These are phyloP conservation scores for Prunella fulvescens DNA, from an alignment of 2,113 vertebrate genomes.

Conservation along the genomic window DNA sequence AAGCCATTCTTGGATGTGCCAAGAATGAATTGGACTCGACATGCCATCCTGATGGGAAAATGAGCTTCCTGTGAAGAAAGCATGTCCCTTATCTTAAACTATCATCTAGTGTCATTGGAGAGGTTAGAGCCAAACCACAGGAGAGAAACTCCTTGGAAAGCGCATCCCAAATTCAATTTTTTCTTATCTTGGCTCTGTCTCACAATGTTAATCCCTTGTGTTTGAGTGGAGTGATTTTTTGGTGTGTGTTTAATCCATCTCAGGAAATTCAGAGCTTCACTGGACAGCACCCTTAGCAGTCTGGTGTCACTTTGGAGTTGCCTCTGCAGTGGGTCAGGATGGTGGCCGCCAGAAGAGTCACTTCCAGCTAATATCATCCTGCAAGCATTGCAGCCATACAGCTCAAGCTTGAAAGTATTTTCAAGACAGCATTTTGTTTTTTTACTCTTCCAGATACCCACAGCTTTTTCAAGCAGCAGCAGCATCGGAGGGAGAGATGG, in stretches of 20 bases:
- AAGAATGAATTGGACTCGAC: not conserved
- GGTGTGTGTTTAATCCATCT: not conserved
- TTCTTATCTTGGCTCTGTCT: not conserved
- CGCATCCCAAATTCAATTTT: accelerated
- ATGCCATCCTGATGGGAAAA: not conserved
- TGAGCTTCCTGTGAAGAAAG: not conserved
- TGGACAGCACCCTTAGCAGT: not conserved
- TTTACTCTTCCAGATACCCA: conserved; percentile 73
- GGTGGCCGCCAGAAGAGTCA: not conserved
- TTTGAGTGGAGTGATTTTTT: not conserved
- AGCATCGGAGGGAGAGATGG: conserved; percentile 71
- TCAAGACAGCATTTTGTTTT: not conserved
- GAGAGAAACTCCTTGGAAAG: not conserved
- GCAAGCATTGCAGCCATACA: not conserved
- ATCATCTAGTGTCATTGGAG: not conserved
- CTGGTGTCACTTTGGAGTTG: not conserved
- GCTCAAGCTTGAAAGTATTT: not conserved
- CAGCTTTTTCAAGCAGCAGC: conserved; percentile 67
- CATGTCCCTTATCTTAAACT: not conserved
- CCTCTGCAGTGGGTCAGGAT: not conserved
- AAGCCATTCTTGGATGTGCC: not conserved
- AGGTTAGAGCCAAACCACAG: not conserved
- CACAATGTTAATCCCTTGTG: accelerated
- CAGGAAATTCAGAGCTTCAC: not conserved
- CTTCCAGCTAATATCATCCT: not conserved